Percentiles rank a stretch among this genome's conserved stretches.
Evolutionary conservation across 2,888 invertebrate genomes (phyloP).

Genomic region (Netelia virgata): DNA sequence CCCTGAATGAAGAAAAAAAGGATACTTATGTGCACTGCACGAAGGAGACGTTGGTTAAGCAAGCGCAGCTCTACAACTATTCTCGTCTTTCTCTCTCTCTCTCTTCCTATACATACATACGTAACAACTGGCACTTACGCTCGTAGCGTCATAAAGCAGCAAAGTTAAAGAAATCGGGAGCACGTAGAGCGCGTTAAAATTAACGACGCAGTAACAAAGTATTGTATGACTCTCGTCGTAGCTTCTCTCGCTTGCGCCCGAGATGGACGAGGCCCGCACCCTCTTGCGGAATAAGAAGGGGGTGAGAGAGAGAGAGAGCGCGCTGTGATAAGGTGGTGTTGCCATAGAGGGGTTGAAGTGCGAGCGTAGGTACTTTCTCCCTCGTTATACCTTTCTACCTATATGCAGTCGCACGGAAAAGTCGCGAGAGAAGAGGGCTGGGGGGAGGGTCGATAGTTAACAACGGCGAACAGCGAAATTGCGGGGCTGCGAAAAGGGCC

Average conservation of each 20-base stretch:
- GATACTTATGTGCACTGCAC: too few species aligned
- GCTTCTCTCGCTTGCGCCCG: constrained; percentile 58
- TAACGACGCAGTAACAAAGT: constrained; percentile 84
- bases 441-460: constrained; percentile 72
- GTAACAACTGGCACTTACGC: constrained; percentile 56
- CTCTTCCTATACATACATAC: neutral
- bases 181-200: constrained; percentile 84
- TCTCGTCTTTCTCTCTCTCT: neutral
- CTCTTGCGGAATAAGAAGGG: too few species aligned
- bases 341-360: constrained; percentile 67
- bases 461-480: constrained; percentile 77
- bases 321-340: constrained; percentile 36
- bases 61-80: too few species aligned
- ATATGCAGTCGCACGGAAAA: constrained; percentile 53
- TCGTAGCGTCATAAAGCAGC: constrained; percentile 72
- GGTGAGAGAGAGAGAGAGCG: too few species aligned
- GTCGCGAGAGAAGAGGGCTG: neutral
- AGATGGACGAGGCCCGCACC: constrained; percentile 40
- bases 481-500: constrained; percentile 73
- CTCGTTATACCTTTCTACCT: constrained; percentile 55
- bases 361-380: constrained; percentile 74
- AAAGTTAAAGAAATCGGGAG: constrained; percentile 81
- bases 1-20: too few species aligned
- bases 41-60: too few species aligned
- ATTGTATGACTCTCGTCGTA: constrained; percentile 77